Evolutionary conservation across 2,888 invertebrate species (phyloP).

Genomic region (Eudasyphora cyanicolor): DNA sequence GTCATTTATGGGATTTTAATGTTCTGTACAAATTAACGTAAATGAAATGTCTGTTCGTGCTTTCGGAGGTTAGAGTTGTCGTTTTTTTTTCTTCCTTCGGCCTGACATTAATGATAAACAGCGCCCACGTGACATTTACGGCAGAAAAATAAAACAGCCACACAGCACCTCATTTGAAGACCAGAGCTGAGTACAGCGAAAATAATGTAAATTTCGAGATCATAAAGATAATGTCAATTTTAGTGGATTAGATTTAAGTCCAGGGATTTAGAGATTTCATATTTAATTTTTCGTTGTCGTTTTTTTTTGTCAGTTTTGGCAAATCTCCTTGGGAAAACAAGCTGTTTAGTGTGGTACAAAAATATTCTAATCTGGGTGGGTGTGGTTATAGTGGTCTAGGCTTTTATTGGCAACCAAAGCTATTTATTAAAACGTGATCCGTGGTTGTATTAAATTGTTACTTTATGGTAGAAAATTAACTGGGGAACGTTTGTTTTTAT

Average conservation of each 20-base stretch:
- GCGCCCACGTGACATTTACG: constrained; percentile 7
- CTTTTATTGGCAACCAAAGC: not conserved
- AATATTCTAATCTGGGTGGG: too few relatives aligned
- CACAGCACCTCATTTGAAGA: not conserved
- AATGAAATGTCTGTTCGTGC: constrained; percentile 15
- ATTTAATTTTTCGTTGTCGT: not conserved
- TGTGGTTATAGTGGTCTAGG: not conserved
- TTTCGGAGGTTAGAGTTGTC: not conserved
- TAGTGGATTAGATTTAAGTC: constrained; percentile 33
- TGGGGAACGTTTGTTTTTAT: too few relatives aligned
- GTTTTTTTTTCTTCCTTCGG: not conserved
- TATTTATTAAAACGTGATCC: not conserved
- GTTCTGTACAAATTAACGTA: constrained; percentile 54
- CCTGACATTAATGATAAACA: not conserved
- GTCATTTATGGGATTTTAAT: constrained; percentile 58
- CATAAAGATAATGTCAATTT: constrained; percentile 42
- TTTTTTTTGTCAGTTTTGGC: not conserved
- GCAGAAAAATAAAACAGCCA: not conserved
- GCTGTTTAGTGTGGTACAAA: not conserved
- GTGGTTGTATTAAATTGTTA: too few relatives aligned
- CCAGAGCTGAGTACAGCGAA: not conserved
- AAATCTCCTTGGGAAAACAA: not conserved
- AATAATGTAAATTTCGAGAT: constrained; percentile 33
- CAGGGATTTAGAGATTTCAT: constrained; percentile 27
- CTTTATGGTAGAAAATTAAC: too few relatives aligned